These are phyloP conservation scores for Sebastes hopkinsi DNA, from an alignment of 2,797 vertebrate genomes.

Conservation along the genomic window DNA sequence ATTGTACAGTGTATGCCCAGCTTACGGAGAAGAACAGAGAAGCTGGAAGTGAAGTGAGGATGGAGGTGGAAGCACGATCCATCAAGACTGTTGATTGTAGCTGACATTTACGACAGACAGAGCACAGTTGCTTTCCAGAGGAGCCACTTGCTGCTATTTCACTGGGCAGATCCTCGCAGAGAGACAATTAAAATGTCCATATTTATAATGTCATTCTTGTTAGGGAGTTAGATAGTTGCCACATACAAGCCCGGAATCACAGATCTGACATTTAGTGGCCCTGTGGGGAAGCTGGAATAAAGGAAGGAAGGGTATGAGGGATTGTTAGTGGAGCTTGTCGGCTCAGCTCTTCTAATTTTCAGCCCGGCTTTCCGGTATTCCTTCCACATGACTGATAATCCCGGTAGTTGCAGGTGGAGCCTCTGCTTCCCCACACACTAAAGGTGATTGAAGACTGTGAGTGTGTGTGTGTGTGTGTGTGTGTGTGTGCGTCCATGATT, in stretches of 20 bases:
- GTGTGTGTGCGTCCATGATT: not conserved
- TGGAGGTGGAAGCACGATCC: not conserved
- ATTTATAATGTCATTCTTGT: slow-evolving; percentile 44
- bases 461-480: not conserved
- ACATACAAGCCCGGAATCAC: slow-evolving; percentile 9
- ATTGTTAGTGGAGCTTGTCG: not conserved
- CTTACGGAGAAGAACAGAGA: not conserved
- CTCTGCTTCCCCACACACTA: not conserved
- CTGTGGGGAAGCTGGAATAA: not conserved
- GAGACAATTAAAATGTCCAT: slow-evolving; percentile 20
- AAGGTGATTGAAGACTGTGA: not conserved
- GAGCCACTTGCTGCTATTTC: not conserved
- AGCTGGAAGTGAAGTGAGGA: not conserved
- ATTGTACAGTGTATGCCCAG: too few species aligned
- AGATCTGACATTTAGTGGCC: slow-evolving; percentile 37
- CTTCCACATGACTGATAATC: slow-evolving; percentile 28
- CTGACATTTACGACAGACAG: slow-evolving; percentile 27
- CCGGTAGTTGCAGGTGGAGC: not conserved
- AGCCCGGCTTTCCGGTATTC: not conserved
- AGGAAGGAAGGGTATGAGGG: not conserved
- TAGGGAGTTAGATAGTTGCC: slow-evolving; percentile 2
- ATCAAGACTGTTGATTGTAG: not conserved
- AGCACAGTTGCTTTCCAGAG: not conserved
- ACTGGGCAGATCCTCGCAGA: not conserved
- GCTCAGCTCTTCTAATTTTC: not conserved